Evolutionary conservation across 1,140 invertebrate genomes (phyloP).

Genomic region (Daktulosphaira vitifoliae): DNA sequence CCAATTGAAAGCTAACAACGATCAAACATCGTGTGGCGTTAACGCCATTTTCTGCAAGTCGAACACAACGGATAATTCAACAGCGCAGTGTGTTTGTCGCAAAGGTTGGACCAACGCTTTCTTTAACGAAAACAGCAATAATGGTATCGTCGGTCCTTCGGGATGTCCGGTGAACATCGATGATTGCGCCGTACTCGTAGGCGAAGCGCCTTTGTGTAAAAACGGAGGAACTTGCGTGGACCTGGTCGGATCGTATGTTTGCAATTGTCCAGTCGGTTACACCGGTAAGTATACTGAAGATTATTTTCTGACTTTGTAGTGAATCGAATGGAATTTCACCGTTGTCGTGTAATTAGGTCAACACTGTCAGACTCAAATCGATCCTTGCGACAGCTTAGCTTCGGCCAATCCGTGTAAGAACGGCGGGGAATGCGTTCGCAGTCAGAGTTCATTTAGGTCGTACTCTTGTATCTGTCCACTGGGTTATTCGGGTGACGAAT

Average conservation of each 20-base stretch:
- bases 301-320: too few relatives aligned
- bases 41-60: constrained; percentile 3
- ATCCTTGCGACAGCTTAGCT: constrained; percentile 44
- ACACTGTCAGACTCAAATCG: constrained; percentile 13
- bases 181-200: constrained; percentile 61
- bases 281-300: constrained; percentile 50
- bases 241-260: constrained; percentile 70
- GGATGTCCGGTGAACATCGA: constrained; percentile 79
- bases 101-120: constrained; percentile 68
- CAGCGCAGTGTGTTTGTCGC: constrained; percentile 69
- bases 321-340: too few relatives aligned
- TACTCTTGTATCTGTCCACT: constrained; percentile 68
- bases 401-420: constrained; percentile 74
- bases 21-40: background rate
- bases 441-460: constrained; percentile 60
- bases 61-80: constrained; percentile 38
- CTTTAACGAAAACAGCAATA: background rate
- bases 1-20: background rate
- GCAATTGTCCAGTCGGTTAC: constrained; percentile 70
- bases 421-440: constrained; percentile 73
- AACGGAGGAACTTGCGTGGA: constrained; percentile 83
- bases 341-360: too few relatives aligned
- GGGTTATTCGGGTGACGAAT: constrained; percentile 67
- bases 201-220: constrained; percentile 54
- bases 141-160: background rate